Evolutionary conservation across 2,113 vertebrate species (phyloP).

Genomic region (Paralichthys olivaceus): DNA sequence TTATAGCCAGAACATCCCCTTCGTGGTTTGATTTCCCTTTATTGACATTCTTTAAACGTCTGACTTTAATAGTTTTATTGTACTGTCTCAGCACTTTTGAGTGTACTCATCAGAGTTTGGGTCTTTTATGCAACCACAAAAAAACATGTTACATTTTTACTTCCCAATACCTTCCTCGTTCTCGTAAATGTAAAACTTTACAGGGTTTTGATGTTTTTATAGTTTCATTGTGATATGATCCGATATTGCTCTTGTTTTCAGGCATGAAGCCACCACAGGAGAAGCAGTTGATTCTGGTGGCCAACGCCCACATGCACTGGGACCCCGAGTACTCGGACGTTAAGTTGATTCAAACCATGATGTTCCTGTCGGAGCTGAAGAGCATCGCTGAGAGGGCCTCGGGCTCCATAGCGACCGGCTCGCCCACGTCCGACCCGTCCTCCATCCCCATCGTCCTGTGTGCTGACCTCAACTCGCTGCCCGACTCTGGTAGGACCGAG

Average conservation of each 20-base stretch:
- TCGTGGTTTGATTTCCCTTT: background rate
- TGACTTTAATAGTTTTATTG: background rate
- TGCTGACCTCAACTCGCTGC: slow-evolving; percentile 98
- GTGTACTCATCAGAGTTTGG: background rate
- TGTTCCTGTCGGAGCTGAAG: slow-evolving; percentile 98
- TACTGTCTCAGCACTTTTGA: background rate
- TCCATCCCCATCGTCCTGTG: slow-evolving; percentile 98
- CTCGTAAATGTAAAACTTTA: background rate
- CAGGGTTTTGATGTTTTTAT: background rate
- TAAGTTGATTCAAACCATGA: slow-evolving; percentile 98
- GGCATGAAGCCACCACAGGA: slow-evolving; percentile 90
- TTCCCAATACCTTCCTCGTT: background rate
- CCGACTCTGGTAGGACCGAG: slow-evolving; percentile 90
- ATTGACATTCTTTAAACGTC: background rate
- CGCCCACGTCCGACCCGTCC: slow-evolving; percentile 86
- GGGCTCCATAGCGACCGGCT: slow-evolving; percentile 81
- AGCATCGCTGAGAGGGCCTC: slow-evolving; percentile 94
- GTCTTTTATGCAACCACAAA: background rate
- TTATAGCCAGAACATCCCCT: background rate
- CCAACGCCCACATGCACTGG: slow-evolving; percentile 99
- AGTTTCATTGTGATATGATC: background rate
- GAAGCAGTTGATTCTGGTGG: slow-evolving; percentile 92
- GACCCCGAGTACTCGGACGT: slow-evolving; percentile 98
- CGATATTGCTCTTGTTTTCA: slow-evolving; percentile 47
- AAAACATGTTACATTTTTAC: no score